These are phyloP conservation scores for Diprion similis DNA, from an alignment of 1,140 invertebrate species.

Conservation along the genomic window DNA sequence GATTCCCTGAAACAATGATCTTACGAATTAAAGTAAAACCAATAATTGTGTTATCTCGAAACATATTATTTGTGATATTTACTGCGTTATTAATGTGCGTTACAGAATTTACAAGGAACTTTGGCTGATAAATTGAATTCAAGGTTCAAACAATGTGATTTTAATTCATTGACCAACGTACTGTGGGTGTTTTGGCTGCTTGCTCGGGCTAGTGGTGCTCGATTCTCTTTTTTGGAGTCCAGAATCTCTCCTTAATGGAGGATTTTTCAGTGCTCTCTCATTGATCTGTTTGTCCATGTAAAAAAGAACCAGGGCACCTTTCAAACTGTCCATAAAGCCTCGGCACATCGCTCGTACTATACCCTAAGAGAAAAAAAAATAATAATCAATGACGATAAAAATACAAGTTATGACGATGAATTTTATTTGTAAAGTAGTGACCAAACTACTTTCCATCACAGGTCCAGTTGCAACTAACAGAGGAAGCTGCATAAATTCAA, in stretches of 20 bases:
- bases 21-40: background rate
- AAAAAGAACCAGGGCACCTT: conserved; percentile 72
- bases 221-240: conserved; percentile 56
- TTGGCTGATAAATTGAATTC: background rate
- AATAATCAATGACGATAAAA: no score
- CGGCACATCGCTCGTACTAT: conserved; percentile 68
- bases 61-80: background rate
- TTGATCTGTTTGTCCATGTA: conserved; percentile 77
- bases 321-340: conserved; percentile 74
- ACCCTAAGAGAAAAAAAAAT: conserved; percentile 60
- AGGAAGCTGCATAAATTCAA: no score
- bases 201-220: conserved; percentile 46
- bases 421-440: no score
- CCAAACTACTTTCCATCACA: no score
- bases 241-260: conserved; percentile 59
- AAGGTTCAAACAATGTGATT: conserved; percentile 9
- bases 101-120: conserved; percentile 11
- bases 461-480: no score
- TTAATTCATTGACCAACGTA: conserved; percentile 45
- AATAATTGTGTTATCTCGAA: conserved; percentile 14
- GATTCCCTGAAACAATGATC: conserved; percentile 70
- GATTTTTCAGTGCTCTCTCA: conserved; percentile 63
- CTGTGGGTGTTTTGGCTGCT: conserved; percentile 61
- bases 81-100: background rate
- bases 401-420: no score